These are phyloP conservation scores for Cryptus armator DNA, from an alignment of 2,888 invertebrate genomes.

Conservation along the genomic window DNA sequence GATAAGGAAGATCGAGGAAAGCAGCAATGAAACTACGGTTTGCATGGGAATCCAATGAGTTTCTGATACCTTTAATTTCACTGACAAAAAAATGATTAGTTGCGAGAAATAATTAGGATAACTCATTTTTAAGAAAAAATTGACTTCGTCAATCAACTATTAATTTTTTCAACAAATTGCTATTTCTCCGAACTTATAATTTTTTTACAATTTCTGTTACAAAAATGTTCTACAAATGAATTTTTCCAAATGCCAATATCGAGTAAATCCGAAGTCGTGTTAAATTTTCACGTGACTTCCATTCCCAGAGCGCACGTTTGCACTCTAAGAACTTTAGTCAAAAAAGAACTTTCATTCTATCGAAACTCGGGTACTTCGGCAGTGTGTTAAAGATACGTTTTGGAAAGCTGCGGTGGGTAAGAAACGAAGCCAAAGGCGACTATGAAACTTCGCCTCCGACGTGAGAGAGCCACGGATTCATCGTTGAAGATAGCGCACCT, in stretches of 20 bases:
- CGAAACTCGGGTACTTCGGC: constrained; percentile 18
- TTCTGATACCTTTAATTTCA: background rate
- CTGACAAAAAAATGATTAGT: background rate
- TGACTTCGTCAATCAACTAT: no score
- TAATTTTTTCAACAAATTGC: no score
- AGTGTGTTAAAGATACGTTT: background rate
- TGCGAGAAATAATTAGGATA: no score
- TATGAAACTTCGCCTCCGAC: constrained; percentile 31
- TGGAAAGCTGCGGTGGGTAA: constrained; percentile 3
- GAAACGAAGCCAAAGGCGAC: background rate
- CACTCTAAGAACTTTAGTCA: background rate
- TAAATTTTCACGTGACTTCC: constrained; percentile 38
- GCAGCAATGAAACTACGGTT: background rate
- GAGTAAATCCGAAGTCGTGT: constrained; percentile 24
- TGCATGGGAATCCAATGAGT: constrained; percentile 35
- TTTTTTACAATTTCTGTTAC: no score
- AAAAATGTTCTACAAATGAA: background rate
- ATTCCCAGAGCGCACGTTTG: background rate
- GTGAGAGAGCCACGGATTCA: constrained; percentile 47
- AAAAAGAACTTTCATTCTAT: background rate
- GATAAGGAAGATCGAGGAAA: constrained; percentile 17
- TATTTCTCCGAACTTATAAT: no score
- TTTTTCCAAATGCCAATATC: background rate
- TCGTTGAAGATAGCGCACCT: constrained; percentile 44
- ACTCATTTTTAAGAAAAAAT: no score